Base-by-base conservation (phyloP, 2,797 vertebrate species). In the Sardinella longiceps region DNA sequence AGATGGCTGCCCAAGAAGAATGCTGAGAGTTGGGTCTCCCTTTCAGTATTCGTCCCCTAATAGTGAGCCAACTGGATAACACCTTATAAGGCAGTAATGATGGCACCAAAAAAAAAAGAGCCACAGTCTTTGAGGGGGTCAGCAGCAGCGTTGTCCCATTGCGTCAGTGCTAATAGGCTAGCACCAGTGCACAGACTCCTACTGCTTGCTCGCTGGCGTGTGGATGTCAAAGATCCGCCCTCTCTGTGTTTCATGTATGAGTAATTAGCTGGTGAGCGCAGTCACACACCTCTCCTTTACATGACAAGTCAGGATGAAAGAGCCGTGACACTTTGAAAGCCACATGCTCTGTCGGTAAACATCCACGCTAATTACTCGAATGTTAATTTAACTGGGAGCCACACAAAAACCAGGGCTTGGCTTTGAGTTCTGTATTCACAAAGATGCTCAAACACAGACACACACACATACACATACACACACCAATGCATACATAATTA, bases 201-300 rank as follows among this genome's bases (percentile, higher is more conserved):
- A 89, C 92, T 93, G 92, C 88, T 86, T 43, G 82, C 88, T 86
- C 86, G 85, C 88, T 51, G 83, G 86, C 87, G 90, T 43, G 83
- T 90, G 89, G 88, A 92, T 93, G 93, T 93, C 92, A 93, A 90
- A 93, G 91, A 88, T 86, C 88, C 87, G 83, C 85, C 87, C 83
- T 84, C 56, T 85, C 84, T 91, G 88, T 50, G 88, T 94, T 93
- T 94, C 91, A 93, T 92, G 91, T 92, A 89, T 85, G 80, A 82
- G 85, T 93, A 94, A 94, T 95, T 94, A 95, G 91, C 89, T 89
- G 88, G 90, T 90, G 88, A 85, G 89, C 80, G 66, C 87, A 88
- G 30, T 23, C 23, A 9, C 53, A 66, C 63, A 84, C 86, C 82
- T 51, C 77, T 90, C 89, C 88, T 89, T 83, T 83, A 85, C 86